Percentiles rank a stretch among this genome's conserved stretches.
phyloP scores from a whole-genome alignment of 2,113 vertebrate genomes.

The Mionectes macconnelli region DNA sequence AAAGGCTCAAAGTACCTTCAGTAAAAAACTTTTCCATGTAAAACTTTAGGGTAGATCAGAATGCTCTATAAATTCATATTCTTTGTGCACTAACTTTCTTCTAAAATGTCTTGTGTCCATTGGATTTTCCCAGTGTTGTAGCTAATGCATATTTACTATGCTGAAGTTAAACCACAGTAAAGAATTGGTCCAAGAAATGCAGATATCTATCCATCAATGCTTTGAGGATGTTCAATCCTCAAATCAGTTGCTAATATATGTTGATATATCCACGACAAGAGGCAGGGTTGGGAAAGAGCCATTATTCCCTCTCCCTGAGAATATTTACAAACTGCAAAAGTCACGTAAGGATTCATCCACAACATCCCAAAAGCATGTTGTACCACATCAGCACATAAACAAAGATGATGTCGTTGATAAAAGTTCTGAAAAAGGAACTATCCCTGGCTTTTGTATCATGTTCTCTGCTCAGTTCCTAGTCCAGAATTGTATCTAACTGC shows the following conservation, averaged over 20 bases:
- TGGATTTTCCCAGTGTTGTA: neutral
- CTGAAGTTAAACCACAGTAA: neutral
- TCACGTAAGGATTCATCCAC: neutral
- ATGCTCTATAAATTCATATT: neutral
- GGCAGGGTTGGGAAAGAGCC: neutral
- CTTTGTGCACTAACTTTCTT: neutral
- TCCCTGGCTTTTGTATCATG: neutral
- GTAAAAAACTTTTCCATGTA: neutral
- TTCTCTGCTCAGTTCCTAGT: neutral
- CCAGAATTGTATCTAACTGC: neutral
- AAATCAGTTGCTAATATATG: neutral
- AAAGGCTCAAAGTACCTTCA: neutral
- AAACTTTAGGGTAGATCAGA: neutral
- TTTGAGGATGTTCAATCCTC: neutral
- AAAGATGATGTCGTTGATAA: neutral
- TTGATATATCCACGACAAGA: neutral
- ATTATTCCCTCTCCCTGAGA: neutral
- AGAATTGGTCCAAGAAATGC: neutral
- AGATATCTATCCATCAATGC: neutral
- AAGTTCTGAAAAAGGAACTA: neutral
- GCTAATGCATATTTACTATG: neutral
- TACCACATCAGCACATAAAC: neutral
- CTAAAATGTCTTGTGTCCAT: neutral
- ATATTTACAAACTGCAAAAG: neutral
- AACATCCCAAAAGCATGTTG: neutral